Evolutionary conservation across 2,113 vertebrate genomes (phyloP).

Genomic region (Actinemys pallida): DNA sequence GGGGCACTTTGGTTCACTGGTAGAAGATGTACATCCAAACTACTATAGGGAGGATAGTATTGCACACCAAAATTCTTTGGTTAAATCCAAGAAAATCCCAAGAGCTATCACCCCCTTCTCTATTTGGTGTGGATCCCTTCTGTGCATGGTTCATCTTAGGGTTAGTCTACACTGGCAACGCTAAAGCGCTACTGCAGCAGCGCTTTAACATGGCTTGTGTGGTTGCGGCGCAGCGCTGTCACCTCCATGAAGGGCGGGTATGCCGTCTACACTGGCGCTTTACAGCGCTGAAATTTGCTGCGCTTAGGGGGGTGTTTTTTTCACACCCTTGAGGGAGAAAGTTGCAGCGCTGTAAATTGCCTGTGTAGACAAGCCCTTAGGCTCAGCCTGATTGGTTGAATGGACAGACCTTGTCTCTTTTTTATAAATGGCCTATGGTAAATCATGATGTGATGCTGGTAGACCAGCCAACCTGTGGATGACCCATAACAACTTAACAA

Average conservation of each 20-base stretch:
- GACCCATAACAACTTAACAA: no score
- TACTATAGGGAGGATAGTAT: background rate
- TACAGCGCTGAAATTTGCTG: no score
- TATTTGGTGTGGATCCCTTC: fast-evolving
- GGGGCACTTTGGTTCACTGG: background rate
- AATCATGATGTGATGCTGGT: background rate
- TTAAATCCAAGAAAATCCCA: background rate
- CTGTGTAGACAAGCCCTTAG: background rate
- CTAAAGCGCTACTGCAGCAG: no score
- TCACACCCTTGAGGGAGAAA: no score
- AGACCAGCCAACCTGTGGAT: no score
- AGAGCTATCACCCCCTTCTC: background rate
- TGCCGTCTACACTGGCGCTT: no score
- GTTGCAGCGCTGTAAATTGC: no score
- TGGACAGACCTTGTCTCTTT: background rate
- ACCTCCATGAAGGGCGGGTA: no score
- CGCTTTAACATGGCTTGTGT: no score
- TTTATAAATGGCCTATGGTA: background rate
- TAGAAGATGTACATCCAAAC: background rate
- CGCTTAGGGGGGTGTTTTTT: no score
- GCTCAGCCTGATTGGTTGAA: background rate
- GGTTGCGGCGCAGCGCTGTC: no score
- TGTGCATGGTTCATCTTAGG: background rate
- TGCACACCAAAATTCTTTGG: background rate
- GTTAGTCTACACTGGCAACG: no score